Evolutionary conservation across 2,888 invertebrate genomes (phyloP).

Genomic region (Ctenicera cuprea): DNA sequence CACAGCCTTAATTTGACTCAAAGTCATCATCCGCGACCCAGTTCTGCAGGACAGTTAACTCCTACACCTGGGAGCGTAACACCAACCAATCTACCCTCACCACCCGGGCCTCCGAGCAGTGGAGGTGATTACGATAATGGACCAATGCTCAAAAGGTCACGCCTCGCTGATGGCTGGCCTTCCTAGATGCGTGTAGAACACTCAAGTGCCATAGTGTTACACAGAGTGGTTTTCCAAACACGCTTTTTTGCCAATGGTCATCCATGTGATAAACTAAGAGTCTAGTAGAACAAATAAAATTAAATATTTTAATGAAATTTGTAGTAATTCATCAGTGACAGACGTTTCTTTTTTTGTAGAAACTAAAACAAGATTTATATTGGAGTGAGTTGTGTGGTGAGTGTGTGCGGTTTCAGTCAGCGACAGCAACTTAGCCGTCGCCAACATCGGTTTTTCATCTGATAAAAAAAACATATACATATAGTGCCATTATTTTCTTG

Average conservation of each 20-base stretch:
- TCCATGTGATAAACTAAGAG: slow-evolving; percentile 72
- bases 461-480: slow-evolving; percentile 64
- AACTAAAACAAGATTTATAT: slow-evolving; percentile 59
- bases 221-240: slow-evolving; percentile 67
- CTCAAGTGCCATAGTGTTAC: slow-evolving; percentile 72
- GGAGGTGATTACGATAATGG: slow-evolving; percentile 80
- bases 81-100: slow-evolving; percentile 88
- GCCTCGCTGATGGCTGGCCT: slow-evolving; percentile 93
- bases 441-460: slow-evolving; percentile 54
- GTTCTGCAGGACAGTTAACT: slow-evolving; percentile 77
- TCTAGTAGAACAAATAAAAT: slow-evolving; percentile 66
- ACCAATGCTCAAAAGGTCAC: slow-evolving; percentile 86
- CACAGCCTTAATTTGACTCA: slow-evolving; percentile 76
- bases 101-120: slow-evolving; percentile 72
- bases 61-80: slow-evolving; percentile 84
- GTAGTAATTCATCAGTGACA: slow-evolving; percentile 67
- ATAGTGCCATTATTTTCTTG: slow-evolving; percentile 73
- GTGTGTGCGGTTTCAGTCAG: slow-evolving; percentile 66
- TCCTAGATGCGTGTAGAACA: slow-evolving; percentile 79
- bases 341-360: slow-evolving; percentile 58
- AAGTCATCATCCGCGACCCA: slow-evolving; percentile 74
- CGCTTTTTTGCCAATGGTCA: slow-evolving; percentile 71
- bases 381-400: slow-evolving; percentile 67
- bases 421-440: slow-evolving; percentile 50
- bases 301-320: slow-evolving; percentile 64